These are phyloP conservation scores for Gymnocephalus cernua DNA, from an alignment of 2,113 vertebrate genomes.

Conservation along the genomic window DNA sequence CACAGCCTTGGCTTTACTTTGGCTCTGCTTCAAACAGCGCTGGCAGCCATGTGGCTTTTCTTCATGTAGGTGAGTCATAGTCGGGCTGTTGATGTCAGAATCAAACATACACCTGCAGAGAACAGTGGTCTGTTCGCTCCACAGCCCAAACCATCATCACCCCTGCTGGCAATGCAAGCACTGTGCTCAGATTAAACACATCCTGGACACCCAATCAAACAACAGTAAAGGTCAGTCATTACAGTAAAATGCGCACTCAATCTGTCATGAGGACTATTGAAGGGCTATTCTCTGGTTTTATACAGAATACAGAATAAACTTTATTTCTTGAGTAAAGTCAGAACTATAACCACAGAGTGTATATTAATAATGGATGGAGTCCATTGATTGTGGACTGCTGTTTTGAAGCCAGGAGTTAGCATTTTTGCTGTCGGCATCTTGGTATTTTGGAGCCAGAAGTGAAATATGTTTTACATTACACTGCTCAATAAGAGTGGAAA, in stretches of 20 bases:
- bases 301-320: not conserved
- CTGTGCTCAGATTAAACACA: not conserved
- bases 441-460: too few relatives aligned
- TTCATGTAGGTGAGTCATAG: slow-evolving; percentile 31
- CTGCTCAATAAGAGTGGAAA: too few relatives aligned
- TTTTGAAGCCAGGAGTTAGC: too few relatives aligned
- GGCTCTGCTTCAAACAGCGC: slow-evolving; percentile 34
- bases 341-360: too few relatives aligned
- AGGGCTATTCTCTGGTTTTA: not conserved
- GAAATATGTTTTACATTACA: too few relatives aligned
- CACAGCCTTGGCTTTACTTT: slow-evolving; percentile 22
- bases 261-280: not conserved
- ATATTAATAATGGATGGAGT: too few relatives aligned
- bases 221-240: not conserved
- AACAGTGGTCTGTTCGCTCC: not conserved
- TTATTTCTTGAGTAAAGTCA: too few relatives aligned
- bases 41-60: slow-evolving; percentile 17
- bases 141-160: slow-evolving; percentile 4
- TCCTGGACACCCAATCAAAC: not conserved
- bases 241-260: not conserved
- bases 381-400: too few relatives aligned
- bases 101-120: slow-evolving; percentile 63
- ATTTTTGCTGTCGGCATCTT: too few relatives aligned
- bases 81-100: slow-evolving; percentile 28
- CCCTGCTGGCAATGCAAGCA: not conserved